These are phyloP conservation scores for Euwallacea similis DNA, from an alignment of 1,140 invertebrate genomes.

Conservation along the genomic window DNA sequence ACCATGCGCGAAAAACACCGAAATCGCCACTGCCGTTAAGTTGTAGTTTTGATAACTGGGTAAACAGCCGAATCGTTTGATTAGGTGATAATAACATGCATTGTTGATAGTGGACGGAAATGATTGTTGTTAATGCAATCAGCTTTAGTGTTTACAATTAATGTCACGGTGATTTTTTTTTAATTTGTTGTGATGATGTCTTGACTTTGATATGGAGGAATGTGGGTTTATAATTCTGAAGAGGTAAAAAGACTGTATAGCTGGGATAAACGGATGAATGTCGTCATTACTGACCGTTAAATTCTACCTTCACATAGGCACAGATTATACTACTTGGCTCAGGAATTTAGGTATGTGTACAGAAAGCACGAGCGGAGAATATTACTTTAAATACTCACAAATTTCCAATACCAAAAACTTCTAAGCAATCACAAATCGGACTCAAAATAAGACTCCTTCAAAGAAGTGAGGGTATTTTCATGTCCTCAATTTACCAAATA, in stretches of 20 bases:
- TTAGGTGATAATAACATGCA: slow-evolving; percentile 4
- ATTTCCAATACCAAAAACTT: too few relatives aligned
- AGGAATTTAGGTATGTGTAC: too few relatives aligned
- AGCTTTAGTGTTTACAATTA: not conserved
- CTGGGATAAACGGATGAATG: not conserved
- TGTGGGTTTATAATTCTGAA: not conserved
- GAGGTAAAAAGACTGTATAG: not conserved
- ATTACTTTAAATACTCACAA: too few relatives aligned
- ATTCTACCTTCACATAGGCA: too few relatives aligned
- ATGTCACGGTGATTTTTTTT: not conserved
- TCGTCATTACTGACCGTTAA: too few relatives aligned
- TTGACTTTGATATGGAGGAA: not conserved
- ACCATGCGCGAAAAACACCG: slow-evolving; percentile 4
- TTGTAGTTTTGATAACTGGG: not conserved
- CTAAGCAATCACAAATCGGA: too few relatives aligned
- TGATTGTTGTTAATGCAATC: not conserved
- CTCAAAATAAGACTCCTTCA: too few relatives aligned
- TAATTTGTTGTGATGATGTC: not conserved
- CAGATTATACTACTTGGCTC: too few relatives aligned
- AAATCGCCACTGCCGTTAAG: not conserved
- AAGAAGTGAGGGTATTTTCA: too few relatives aligned
- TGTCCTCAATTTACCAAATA: too few relatives aligned
- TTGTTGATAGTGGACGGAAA: not conserved
- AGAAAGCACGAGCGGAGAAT: too few relatives aligned
- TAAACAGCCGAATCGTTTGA: slow-evolving; percentile 11